Evolutionary conservation across 1,140 invertebrate species (phyloP), one percentile per base, ranked within the genome.

Genomic region (Drosophila grimshawi): DNA sequence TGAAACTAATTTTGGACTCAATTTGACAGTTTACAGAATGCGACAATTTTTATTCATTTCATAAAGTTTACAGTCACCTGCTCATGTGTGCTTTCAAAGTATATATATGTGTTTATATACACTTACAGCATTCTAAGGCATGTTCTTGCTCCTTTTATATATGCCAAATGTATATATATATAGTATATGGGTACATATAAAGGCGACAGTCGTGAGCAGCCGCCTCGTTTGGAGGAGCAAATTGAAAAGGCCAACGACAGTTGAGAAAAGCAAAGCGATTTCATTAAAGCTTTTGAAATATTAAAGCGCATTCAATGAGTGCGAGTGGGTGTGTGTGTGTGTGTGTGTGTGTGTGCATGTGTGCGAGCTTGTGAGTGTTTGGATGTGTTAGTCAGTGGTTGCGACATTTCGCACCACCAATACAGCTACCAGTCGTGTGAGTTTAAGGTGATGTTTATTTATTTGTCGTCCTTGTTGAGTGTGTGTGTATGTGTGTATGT

Each of bases 251-350:
- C 74, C 78, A 86, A 75, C 64, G 63, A 55, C 67, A 75, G 51
- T 63, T 48, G 51, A 55, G 61, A 32, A 64, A 57, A 53, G 81
- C 81, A 86, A 85, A 86, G 60, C 81, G 81, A 86, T 85, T 85
- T 86, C 74, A 85, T 86, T 85, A 86, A 85, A 85, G 77, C 81
- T 85, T 75, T 80, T 85, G 65, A 85, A 85, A 85, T 86, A 85
- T 85, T 85, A 86, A 85, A 85, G 81, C 81, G 74, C 81, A 80
- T 80, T 81, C 69, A 72, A 73, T 57, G 78, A 63, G 63, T 39
- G 43, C 43, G 27, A 5, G 19, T 64, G 45, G 46, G 53, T 46
- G 19, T 59, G 62, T 32, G 37, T 7, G 33, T 65, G 37, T 60
- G 37, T 11, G 52, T 37, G 35, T 57, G 29, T 59, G 37, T 59